Evolutionary conservation across 2,113 vertebrate genomes (phyloP).

Genomic region (Parotia lawesii): DNA sequence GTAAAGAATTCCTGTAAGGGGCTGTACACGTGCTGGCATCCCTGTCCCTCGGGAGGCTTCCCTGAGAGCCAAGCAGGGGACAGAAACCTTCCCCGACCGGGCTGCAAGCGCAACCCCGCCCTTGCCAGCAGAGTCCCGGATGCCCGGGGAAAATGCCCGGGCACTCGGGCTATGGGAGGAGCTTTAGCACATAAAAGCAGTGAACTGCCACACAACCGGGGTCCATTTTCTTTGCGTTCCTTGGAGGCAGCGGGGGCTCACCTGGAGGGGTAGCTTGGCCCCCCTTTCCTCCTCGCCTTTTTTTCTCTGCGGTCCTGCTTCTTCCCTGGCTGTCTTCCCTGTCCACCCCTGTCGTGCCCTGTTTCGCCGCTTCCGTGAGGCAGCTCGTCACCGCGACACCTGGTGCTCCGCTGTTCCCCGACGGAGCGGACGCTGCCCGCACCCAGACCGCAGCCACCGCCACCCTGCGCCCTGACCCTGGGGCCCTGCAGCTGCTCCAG

Average conservation of each 20-base stretch:
- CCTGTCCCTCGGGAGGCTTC: not conserved
- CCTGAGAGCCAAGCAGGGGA: not conserved
- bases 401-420: no score
- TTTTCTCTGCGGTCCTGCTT: not conserved
- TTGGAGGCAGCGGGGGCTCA: not conserved
- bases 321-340: not conserved
- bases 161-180: not conserved
- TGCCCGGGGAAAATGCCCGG: fast-evolving
- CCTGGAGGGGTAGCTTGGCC: no score
- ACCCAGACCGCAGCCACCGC: no score
- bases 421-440: no score
- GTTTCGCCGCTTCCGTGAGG: fast-evolving
- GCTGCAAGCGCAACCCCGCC: not conserved
- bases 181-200: no score
- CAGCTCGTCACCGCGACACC: not conserved
- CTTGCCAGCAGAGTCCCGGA: no score
- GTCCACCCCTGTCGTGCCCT: not conserved
- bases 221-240: not conserved
- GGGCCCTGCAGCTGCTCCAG: no score
- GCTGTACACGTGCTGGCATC: not conserved
- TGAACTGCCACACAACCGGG: not conserved
- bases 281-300: not conserved
- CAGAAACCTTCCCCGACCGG: not conserved
- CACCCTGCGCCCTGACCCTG: no score
- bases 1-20: not conserved